Evolutionary conservation across 2,888 invertebrate species (phyloP), one percentile per base, ranked within the genome.

Genomic region (Rhagium mordax): DNA sequence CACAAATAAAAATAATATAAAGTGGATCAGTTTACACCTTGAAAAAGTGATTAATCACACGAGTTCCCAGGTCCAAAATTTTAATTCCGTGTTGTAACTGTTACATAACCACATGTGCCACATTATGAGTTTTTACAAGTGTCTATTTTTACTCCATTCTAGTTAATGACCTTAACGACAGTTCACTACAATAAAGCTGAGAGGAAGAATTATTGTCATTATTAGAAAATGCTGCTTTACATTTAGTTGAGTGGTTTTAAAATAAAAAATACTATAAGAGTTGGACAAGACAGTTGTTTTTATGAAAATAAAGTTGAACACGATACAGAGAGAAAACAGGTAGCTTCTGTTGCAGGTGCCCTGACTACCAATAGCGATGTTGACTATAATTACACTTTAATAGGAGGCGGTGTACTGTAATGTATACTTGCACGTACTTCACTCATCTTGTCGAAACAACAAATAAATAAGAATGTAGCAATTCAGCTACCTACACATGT

Each of bases 341-440:
- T 82, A 75, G 82, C 82, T 80, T 79, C 81, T 82, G 81, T 80
- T 83, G 83, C 84, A 84, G 84, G 84, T 84, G 84, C 82, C 79
- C 79, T 74, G 78, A 73, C 83, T 83, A 82, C 85, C 83, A 84
- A 84, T 83, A 82, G 83, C 83, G 81, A 82, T 81, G 82, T 83
- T 85, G 83, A 84, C 84, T 84, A 84, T 85, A 85, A 85, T 85
- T 84, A 84, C 82, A 78, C 78, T 84, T 84, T 84, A 84, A 84
- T 84, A 84, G 81, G 82, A 82, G 83, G 82, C 83, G 82, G 83
- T 78, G 77, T 78, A 77, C 74, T 77, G 78, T 81, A 81, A 82
- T 81, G 75, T 80, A 80, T 79, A 81, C 79, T 79, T 80, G 70
- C 70, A 75, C 74, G 66, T 75, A 74, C 68, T 70, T 59, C 67